Conservation (phyloP, 2,888 invertebrate genomes). For the Hoplodrina ambigua region DNA sequence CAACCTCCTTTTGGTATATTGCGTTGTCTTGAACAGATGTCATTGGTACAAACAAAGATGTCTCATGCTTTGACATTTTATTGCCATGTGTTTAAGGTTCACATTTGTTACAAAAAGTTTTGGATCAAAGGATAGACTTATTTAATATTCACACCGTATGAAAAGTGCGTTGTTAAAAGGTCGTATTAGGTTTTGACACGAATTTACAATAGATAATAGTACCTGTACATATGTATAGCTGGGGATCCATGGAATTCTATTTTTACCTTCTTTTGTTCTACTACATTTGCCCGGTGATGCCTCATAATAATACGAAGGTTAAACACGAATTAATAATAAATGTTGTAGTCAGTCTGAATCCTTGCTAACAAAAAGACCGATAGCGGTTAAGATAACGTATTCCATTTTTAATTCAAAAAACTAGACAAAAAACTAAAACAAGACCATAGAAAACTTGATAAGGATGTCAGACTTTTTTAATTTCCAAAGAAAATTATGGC, state of each 20-base stretch:
- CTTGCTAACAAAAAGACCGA: conserved; percentile 5
- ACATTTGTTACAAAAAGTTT: conserved; percentile 62
- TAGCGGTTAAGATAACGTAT: not conserved
- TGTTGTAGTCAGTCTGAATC: conserved; percentile 13
- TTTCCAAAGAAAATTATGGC: not conserved
- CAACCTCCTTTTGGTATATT: conserved; percentile 86
- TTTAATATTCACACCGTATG: conserved; percentile 85
- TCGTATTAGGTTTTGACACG: conserved; percentile 80
- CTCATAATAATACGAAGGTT: conserved; percentile 45
- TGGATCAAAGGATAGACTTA: conserved; percentile 65
- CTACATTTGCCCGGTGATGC: conserved; percentile 35
- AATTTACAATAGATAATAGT: conserved; percentile 77
- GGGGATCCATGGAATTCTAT: conserved; percentile 70
- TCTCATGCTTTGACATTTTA: conserved; percentile 72
- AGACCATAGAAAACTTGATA: not conserved
- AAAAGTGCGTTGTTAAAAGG: conserved; percentile 83
- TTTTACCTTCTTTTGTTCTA: conserved; percentile 69
- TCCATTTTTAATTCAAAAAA: not conserved
- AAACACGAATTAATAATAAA: conserved; percentile 5
- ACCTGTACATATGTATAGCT: conserved; percentile 29
- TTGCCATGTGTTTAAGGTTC: conserved; percentile 72
- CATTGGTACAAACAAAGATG: conserved; percentile 79
- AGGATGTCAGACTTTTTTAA: not conserved
- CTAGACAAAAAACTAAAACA: not conserved
- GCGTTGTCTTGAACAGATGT: conserved; percentile 84